A percentile compares a stretch with the other conserved stretches of the same genome.
Conservation (phyloP, 35 echinoderm and acorn worm genomes). For the Lytechinus variegatus region DNA sequence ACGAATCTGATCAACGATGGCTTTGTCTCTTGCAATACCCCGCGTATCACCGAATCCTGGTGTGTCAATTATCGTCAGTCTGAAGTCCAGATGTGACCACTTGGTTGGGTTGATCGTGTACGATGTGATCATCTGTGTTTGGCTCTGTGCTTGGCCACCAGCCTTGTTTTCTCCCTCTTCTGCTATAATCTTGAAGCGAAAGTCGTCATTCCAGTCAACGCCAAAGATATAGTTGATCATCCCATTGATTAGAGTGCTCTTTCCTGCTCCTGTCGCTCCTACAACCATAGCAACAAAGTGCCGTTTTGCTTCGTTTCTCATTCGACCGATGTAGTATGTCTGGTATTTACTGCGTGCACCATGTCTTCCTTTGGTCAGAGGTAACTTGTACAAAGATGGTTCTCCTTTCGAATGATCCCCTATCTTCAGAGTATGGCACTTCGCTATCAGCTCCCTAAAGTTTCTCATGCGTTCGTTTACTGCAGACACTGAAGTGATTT, state of each 20-base stretch:
- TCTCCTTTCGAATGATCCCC: not conserved
- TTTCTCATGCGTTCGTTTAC: not conserved
- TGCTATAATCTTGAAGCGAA: constrained; percentile 69
- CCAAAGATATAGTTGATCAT: constrained; percentile 72
- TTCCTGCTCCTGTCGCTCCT: constrained; percentile 78
- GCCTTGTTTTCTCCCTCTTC: not conserved
- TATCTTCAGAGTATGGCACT: not conserved
- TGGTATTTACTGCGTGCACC: not conserved
- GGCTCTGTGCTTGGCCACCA: constrained; percentile 61
- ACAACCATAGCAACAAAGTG: constrained; percentile 74
- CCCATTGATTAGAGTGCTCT: constrained; percentile 71
- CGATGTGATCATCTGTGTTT: constrained; percentile 67
- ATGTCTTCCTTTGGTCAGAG: not conserved
- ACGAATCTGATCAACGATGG: constrained; percentile 69
- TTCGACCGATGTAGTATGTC: constrained; percentile 22
- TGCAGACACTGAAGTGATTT: not conserved
- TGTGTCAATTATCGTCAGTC: constrained; percentile 77
- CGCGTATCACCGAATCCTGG: constrained; percentile 82
- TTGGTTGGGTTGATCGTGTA: constrained; percentile 67
- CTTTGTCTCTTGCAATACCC: constrained; percentile 72
- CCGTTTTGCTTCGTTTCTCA: not conserved
- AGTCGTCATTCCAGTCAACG: constrained; percentile 67
- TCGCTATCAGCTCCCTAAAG: not conserved
- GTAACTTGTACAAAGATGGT: constrained; percentile 40
- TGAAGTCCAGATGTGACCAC: constrained; percentile 50